A percentile compares a stretch with the other conserved stretches of the same genome.
Conservation (phyloP, 2,888 invertebrate species). For the Dorcus hopei region DNA sequence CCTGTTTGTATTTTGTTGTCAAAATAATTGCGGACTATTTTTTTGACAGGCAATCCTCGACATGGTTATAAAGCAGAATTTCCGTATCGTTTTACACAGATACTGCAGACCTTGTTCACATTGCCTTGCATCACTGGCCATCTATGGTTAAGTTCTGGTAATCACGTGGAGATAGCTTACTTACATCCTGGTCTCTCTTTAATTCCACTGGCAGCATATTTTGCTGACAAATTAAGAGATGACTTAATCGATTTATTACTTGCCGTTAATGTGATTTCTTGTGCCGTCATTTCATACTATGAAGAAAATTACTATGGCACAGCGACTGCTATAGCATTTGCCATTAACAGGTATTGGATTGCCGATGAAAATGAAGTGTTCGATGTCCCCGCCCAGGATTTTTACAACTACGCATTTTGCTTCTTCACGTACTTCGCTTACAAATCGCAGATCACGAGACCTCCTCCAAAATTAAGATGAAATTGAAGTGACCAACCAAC, state of each 20-base stretch:
- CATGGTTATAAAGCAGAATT: conserved; percentile 35
- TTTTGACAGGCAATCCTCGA: conserved; percentile 39
- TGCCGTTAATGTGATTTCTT: conserved; percentile 32
- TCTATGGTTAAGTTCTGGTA: conserved; percentile 18
- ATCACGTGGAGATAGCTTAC: conserved; percentile 13
- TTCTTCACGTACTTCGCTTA: conserved; percentile 44
- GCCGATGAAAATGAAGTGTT: conserved; percentile 33
- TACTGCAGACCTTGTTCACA: conserved; percentile 31
- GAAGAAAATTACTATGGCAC: conserved; percentile 39
- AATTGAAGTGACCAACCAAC: not conserved
- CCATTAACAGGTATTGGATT: conserved; percentile 39
- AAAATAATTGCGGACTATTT: not conserved
- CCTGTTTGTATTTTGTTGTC: not conserved
- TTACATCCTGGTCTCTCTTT: conserved; percentile 27
- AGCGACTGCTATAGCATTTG: conserved; percentile 34
- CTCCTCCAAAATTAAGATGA: not conserved
- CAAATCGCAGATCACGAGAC: conserved; percentile 28
- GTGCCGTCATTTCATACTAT: conserved; percentile 33
- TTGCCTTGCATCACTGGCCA: conserved; percentile 25
- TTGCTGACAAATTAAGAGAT: conserved; percentile 24
- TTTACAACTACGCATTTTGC: conserved; percentile 46
- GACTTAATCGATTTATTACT: conserved; percentile 33
- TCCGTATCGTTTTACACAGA: conserved; percentile 33
- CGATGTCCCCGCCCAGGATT: conserved; percentile 42
- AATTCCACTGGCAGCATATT: conserved; percentile 32